Base-by-base conservation (phyloP, 2,113 vertebrate genomes). In the Nothocercus nigrocapillus region DNA sequence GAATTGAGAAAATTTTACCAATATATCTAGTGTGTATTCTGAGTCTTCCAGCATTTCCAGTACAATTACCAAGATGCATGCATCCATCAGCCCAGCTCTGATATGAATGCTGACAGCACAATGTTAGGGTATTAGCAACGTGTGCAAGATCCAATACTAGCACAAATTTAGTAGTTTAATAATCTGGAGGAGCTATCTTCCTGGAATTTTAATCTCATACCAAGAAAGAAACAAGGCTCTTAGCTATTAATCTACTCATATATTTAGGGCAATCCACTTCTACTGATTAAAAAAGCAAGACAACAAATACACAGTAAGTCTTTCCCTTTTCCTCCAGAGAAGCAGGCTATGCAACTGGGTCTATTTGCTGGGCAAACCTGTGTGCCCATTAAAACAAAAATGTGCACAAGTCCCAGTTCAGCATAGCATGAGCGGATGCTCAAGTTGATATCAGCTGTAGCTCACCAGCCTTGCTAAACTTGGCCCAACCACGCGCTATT, bases 131-230 rank as follows among this genome's bases (percentile, higher is more conserved):
- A 96, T 92, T 86, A 91, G 93, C 96, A 93, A 91, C 40, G 62
- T 91, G 95, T 90, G 92, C 64, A 88, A 95, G 90, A 94, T 94
- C 92, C 76, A 82, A 86, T 56, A n/a, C 80, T 9, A 66, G 88
- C 82, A 79, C 70, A 95, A 95, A 95, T 94, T 88, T 90, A 94
- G 74, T 82, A 82, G 85, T 95, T 96, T 95, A 96, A 95, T 96
- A 82, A 96, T 96, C 88, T 94, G 80, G 83, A 96, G 86, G 77
- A 94, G 92, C 66, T 96, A 92, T 88, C 94, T 96, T 91, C 92
- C 69, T 85, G 92, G 94, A 96, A 90, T 97, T 96, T 97, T 95
- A 95, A 96, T 93, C 95, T 96, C 85, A 89, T 88, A 81, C 51
- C 63, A 69, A 94, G 76, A 58, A 62, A 87, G 72, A 70, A 77